Conservation (phyloP, 2,113 vertebrate genomes). For the Calyptommatus sinebrachiatus region DNA sequence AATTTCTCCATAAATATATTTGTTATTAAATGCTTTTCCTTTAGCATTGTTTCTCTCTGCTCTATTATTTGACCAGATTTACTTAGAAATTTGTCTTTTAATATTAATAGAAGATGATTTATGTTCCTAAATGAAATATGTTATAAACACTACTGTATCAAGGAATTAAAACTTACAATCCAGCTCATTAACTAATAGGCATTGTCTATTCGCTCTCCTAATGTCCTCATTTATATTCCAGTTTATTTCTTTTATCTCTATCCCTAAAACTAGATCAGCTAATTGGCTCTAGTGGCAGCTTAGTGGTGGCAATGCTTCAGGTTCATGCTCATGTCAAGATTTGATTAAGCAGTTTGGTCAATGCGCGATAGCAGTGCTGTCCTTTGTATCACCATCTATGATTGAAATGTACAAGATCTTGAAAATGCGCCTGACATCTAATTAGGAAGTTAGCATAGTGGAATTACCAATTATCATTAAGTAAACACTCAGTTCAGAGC, state of each 20-base stretch:
- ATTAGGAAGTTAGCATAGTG: constrained; percentile 13
- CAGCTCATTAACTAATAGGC: constrained; percentile 30
- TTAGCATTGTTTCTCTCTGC: constrained; percentile 22
- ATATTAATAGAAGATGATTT: constrained; percentile 52
- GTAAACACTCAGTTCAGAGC: not conserved
- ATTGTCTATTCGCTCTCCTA: not conserved
- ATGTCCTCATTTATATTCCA: constrained; percentile 15
- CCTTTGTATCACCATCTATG: constrained; percentile 16
- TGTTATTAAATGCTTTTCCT: not conserved
- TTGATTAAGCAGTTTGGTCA: constrained; percentile 17
- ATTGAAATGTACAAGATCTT: not conserved
- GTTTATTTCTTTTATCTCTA: not conserved
- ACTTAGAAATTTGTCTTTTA: constrained; percentile 41
- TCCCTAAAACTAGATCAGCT: not conserved
- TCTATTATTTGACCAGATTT: constrained; percentile 27
- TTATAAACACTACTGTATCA: constrained; percentile 42
- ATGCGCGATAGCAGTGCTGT: not conserved
- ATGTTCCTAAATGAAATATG: constrained; percentile 46
- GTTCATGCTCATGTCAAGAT: not conserved
- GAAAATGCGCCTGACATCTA: not conserved
- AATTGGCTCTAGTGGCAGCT: constrained; percentile 23
- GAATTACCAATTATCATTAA: fast-evolving
- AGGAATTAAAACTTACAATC: constrained; percentile 30
- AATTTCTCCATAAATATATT: not conserved
- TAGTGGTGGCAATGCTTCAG: constrained; percentile 22